Conservation (phyloP, 2,797 vertebrate species). For the Danio aesculapii region DNA sequence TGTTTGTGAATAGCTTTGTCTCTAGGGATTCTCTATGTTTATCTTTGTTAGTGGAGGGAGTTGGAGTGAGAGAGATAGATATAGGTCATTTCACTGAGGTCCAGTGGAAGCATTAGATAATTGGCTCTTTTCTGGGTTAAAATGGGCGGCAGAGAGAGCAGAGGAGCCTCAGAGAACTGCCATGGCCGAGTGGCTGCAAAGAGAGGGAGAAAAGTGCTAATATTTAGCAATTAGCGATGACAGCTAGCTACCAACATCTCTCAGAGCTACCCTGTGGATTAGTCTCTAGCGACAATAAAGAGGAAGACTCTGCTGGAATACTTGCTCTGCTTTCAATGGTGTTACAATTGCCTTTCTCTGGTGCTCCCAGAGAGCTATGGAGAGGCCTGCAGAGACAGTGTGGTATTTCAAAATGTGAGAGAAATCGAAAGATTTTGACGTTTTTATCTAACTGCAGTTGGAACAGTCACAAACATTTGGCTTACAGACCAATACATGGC, state of each 20-base stretch:
- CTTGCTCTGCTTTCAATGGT: constrained; percentile 37
- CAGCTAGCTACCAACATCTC: constrained; percentile 36
- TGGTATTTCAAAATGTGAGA: constrained; percentile 41
- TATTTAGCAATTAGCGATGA: constrained; percentile 48
- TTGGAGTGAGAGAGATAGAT: constrained; percentile 5
- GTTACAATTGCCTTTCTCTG: constrained; percentile 32
- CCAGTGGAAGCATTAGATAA: constrained; percentile 63
- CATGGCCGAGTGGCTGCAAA: constrained; percentile 78
- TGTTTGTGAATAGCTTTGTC: constrained; percentile 42
- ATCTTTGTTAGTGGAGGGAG: constrained; percentile 45
- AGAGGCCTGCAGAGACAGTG: constrained; percentile 47
- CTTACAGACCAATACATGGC: constrained; percentile 7
- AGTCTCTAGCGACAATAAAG: constrained; percentile 38
- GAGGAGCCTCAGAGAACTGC: constrained; percentile 79
- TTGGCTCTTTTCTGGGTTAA: constrained; percentile 68
- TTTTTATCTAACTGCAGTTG: constrained; percentile 23
- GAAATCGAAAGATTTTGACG: constrained; percentile 27
- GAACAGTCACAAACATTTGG: not conserved
- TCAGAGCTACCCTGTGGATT: constrained; percentile 43
- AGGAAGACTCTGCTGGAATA: constrained; percentile 39
- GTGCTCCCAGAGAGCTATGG: constrained; percentile 36
- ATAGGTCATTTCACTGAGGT: constrained; percentile 49
- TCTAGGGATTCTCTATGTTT: constrained; percentile 41
- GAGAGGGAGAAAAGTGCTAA: constrained; percentile 54
- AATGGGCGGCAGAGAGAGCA: constrained; percentile 72